Percentiles rank a stretch among this genome's conserved stretches.
Conservation (phyloP, 1,140 invertebrate species). For the Pachypeltis micranthus region DNA sequence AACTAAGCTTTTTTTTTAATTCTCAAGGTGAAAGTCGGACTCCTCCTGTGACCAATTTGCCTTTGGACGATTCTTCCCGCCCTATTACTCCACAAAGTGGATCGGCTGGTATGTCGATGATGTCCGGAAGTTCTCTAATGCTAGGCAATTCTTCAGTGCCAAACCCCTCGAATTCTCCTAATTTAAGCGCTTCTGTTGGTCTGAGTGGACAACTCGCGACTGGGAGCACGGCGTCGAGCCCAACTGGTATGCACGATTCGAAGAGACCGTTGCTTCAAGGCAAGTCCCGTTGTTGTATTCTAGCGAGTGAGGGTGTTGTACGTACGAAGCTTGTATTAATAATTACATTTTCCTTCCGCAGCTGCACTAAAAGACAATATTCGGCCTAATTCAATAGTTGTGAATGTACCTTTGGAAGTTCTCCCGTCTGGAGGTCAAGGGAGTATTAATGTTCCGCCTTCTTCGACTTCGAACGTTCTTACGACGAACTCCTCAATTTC, state of each 20-base stretch:
- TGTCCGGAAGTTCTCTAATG: no score
- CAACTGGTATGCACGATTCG: not conserved
- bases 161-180: constrained; percentile 32
- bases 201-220: constrained; percentile 17
- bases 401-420: constrained; percentile 23
- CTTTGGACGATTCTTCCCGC: not conserved
- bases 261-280: not conserved
- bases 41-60: not conserved
- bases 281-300: not conserved
- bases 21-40: constrained; percentile 5
- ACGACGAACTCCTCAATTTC: not conserved
- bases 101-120: not conserved
- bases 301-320: not conserved
- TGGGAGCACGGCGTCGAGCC: not conserved
- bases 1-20: constrained; percentile 1
- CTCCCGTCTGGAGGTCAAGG: not conserved
- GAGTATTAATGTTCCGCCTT: not conserved
- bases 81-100: not conserved
- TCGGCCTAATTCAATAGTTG: constrained; percentile 23
- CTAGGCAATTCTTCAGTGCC: constrained; percentile 12
- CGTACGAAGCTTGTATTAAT: not conserved
- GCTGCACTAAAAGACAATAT: constrained; percentile 8
- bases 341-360: constrained; percentile 1
- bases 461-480: not conserved
- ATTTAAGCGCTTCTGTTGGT: constrained; percentile 21